Conservation (phyloP, 1,140 invertebrate genomes). For the Spodoptera frugiperda region DNA sequence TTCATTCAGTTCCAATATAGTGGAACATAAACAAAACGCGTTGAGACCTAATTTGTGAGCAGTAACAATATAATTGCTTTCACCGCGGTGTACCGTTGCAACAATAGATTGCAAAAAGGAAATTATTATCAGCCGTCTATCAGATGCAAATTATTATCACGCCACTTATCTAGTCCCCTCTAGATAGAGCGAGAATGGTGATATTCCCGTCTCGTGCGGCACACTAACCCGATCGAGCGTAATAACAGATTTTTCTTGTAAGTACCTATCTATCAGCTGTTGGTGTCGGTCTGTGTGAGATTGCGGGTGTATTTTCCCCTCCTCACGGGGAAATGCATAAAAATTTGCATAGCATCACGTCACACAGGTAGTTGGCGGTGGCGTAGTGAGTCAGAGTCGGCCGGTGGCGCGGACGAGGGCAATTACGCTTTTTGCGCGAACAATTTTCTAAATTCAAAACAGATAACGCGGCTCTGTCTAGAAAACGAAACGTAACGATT, state of each 20-base stretch:
- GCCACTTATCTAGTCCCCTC: slow-evolving; percentile 77
- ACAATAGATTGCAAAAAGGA: slow-evolving; percentile 70
- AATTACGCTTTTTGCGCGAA: slow-evolving; percentile 69
- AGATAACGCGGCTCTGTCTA: slow-evolving; percentile 55
- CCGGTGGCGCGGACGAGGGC: slow-evolving; percentile 65
- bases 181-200: slow-evolving; percentile 62
- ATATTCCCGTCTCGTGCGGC: slow-evolving; percentile 64
- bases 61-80: slow-evolving; percentile 60
- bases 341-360: slow-evolving; percentile 69
- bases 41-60: slow-evolving; percentile 28
- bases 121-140: slow-evolving; percentile 77
- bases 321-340: slow-evolving; percentile 66
- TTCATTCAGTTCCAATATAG: neutral
- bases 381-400: slow-evolving; percentile 64
- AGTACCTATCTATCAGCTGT: slow-evolving; percentile 74
- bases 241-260: slow-evolving; percentile 69
- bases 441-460: slow-evolving; percentile 68
- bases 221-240: slow-evolving; percentile 78
- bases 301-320: slow-evolving; percentile 52
- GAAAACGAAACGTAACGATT: slow-evolving; percentile 71
- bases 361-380: slow-evolving; percentile 50
- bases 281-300: slow-evolving; percentile 60
- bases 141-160: slow-evolving; percentile 78
- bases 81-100: slow-evolving; percentile 58
- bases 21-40: slow-evolving; percentile 7